Base-by-base conservation (phyloP, 2,113 vertebrate species). In the Gnathonemus longibarbis region DNA sequence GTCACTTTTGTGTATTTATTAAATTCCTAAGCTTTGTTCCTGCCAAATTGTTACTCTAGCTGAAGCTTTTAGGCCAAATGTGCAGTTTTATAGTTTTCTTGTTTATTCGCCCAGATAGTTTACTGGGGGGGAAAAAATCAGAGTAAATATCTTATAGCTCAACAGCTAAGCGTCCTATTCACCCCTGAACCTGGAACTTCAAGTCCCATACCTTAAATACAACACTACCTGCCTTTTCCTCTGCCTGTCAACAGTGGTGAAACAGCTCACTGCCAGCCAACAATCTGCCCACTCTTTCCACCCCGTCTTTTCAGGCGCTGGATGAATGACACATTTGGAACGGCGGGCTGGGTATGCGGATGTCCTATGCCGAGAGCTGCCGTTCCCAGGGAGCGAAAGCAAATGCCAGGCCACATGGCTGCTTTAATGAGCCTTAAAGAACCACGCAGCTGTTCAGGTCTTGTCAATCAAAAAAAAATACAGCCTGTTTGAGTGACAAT, bases 291-390 rank as follows among this genome's bases (percentile, higher is more conserved):
- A 48, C 85, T 87, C 50, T 49, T 35, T 53, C 85, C 31, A 35
- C 11, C 27, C 85, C 10, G 85, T 31, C 49, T 13, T 52, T 53
- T 87, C 85, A 35, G 49, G 46, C n/a, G 4, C 49, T 31, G 50
- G 85, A 31, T 87, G 31, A 87, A 87, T 87, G 85, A 87, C 85
- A 53, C 50, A 87, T 53, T 86, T 87, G 85, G 85, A 87, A 84
- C 19, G 83, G 83, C 42, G 39, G 83, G 42, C 45, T 10, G 45
- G 83, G 74, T 80, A 80, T 35, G 19, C 74, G 74, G 74, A 80
- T 80, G 35, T 80, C 74, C 74, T 80, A 80, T 19, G 74, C 84
- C n/a, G 50, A 87, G 85, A 87, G 27, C 85, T 21, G 48, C 46
- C 24, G 48, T 86, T 86, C 45, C 84, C 85, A 87, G 50, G n/a